These are phyloP conservation scores for Microcebus jonahi DNA, from an alignment of 2,113 vertebrate species.

Conservation along the genomic window DNA sequence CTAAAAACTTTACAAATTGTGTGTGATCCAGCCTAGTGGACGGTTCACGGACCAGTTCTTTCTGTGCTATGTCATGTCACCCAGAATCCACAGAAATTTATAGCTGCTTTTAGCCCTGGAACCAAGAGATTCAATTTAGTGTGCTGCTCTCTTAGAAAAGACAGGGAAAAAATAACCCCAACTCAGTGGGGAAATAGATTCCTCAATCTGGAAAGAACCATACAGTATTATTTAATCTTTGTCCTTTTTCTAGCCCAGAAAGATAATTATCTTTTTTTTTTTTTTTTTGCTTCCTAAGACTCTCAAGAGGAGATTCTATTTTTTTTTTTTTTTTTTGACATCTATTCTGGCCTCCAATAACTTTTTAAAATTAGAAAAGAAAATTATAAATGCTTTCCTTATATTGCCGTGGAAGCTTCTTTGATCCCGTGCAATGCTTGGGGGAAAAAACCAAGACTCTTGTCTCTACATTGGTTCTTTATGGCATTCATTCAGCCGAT, in stretches of 20 bases:
- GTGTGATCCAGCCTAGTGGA: background rate
- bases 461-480: background rate
- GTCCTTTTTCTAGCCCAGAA: background rate
- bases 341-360: background rate
- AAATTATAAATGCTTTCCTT: background rate
- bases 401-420: background rate
- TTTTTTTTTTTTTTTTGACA: background rate
- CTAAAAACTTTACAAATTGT: background rate
- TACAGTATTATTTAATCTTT: background rate
- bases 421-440: background rate
- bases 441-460: background rate
- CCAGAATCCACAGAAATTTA: background rate
- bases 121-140: slow-evolving; percentile 32
- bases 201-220: background rate
- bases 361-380: slow-evolving; percentile 19
- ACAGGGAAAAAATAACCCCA: background rate
- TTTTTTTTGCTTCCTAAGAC: background rate
- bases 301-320: background rate
- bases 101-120: background rate
- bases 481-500: background rate
- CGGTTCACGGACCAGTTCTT: background rate
- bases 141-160: slow-evolving; percentile 52
- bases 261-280: slow-evolving; percentile 13
- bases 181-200: slow-evolving; percentile 50
- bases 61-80: background rate